Base-by-base conservation (phyloP, 2,797 vertebrate genomes). In the Xyrichtys novacula region DNA sequence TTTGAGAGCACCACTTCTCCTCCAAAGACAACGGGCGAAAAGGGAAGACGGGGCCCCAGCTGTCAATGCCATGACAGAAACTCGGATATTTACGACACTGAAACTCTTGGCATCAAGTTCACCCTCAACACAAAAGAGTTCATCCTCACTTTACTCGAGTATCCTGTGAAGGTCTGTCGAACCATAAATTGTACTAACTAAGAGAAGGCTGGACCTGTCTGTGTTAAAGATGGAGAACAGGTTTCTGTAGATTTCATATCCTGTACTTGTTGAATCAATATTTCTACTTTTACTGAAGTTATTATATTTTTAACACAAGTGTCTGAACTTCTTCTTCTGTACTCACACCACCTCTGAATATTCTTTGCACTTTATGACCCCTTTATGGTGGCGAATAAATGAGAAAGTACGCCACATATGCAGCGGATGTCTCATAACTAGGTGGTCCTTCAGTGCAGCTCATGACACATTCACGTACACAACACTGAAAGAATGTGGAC, bases 81-180 rank as follows among this genome's bases (percentile, higher is more conserved):
- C 54, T 39, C 43, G 29, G 47, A 65, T 50, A 54, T 82, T 57
- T 57, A 26, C 23, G 31, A 44, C 71, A 19, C n/a, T 16, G 46
- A 31, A 49, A 36, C 28, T 38, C 40, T 57, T 19, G 14, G 15
- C 47, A 11, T 46, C 4, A 6, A 1, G 19, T 36, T 71, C 38
- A 46, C 19, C 19, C 6, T 36, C 52, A 48, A 40, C 23, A 31
- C 2, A 40, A 16, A 17, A 26, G 22, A 11, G 3, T 2, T 22
- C 15, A n/a, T 50, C 36, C n/a, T 61, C 14, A 48, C 8, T 50
- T 25, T 15, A 8, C 10, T 52, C 5, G 2, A n/a, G 6, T 31
- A 2, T 10, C 3, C 14, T 42, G 31, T 19, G 8, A 22, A n/a
- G 12, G n/a, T n/a, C n/a, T 29, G 23, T 8, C 36, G 15, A 44